phyloP scores from a whole-genome alignment of 2,888 invertebrate species.

The Phengaris arion region DNA sequence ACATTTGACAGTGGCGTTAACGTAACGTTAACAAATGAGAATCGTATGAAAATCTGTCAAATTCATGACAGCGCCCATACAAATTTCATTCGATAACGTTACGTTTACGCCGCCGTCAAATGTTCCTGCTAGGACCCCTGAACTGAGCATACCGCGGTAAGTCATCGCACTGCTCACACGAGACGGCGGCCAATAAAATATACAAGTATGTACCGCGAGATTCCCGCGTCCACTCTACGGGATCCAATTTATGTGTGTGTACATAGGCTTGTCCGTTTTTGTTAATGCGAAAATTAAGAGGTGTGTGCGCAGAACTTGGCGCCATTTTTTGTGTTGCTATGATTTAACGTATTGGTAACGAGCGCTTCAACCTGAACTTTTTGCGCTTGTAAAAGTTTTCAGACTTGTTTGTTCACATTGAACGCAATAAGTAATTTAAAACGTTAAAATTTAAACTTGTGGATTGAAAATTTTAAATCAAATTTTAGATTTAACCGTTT shows the following conservation, averaged over 20 bases:
- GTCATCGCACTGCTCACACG: constrained; percentile 50
- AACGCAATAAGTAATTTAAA: not conserved
- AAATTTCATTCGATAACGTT: not conserved
- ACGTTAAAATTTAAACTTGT: not conserved
- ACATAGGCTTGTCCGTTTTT: constrained; percentile 70
- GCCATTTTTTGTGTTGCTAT: constrained; percentile 31
- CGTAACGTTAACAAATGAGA: no score
- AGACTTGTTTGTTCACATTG: not conserved
- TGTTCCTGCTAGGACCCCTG: no score
- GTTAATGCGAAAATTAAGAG: constrained; percentile 69
- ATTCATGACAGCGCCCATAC: not conserved
- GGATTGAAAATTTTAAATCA: not conserved
- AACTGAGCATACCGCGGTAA: constrained; percentile 31
- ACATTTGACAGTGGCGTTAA: no score
- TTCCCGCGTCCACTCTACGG: constrained; percentile 60
- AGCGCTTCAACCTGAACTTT: not conserved
- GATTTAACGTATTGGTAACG: constrained; percentile 23
- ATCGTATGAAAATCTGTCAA: no score
- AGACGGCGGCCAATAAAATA: constrained; percentile 68
- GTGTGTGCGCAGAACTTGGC: constrained; percentile 37
- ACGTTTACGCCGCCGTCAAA: no score
- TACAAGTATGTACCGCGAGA: constrained; percentile 51
- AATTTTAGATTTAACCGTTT: no score
- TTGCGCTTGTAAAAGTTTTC: not conserved
- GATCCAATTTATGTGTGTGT: constrained; percentile 69